Evolutionary conservation across 2,888 invertebrate species (phyloP), one percentile per base, ranked within the genome.

Genomic region (Nemapogon koenigi): DNA sequence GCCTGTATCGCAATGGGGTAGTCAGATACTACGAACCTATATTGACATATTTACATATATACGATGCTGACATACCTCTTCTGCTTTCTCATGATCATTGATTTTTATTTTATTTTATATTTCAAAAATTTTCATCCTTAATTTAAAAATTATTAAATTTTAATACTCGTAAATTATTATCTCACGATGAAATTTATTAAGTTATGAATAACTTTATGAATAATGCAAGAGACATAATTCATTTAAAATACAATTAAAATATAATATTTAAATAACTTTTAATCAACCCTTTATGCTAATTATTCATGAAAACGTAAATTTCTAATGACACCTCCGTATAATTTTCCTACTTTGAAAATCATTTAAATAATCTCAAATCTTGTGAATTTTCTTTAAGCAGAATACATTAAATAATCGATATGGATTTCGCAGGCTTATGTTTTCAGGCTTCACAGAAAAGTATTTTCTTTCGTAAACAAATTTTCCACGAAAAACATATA

Each of bases 261-360:
- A 51, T 57, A 58, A 53, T 46, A 59, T 61, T 60, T 55, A 60
- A 55, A 57, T 52, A 59, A 63, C 50, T 60, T 62, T 56, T 61
- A 60, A 61, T 57, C 51, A 63, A 58, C 47, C 50, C 49, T 53
- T 51, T 7, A 13, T 48, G 50, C 52, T 57, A 52, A 59, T 55
- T 58, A 64, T 63, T 64, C 59, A 62, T 56, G 55, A 47, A 50
- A 52, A 52, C 47, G 47, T 54, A 49, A 49, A 48, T 49, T 50
- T 52, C 52, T 55, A 53, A 55, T 53, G 42, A 52, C 46, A 46
- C 48, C 49, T 47, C 43, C 46, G 47, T 47, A 18, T 37, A 43
- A 44, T 41, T 44, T 42, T n/a, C 18, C 11, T 37, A 37, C 33
- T 33, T 33, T 33, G 10, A 19, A 19, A 39, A 43, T 35, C 43